Conservation (phyloP, 2,888 invertebrate species). For the Pammene aurita region DNA sequence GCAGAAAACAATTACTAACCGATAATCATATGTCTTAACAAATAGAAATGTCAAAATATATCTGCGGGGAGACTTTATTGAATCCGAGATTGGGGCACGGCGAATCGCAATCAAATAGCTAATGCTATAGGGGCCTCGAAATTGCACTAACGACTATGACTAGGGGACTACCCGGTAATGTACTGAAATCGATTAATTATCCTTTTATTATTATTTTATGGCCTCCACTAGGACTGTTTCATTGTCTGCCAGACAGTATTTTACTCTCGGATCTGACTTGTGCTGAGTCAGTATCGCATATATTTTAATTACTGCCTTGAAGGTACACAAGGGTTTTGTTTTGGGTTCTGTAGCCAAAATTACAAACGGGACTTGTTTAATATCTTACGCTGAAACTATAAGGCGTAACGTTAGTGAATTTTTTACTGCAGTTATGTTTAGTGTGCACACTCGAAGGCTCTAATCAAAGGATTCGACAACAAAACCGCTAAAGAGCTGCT, state of each 20-base stretch:
- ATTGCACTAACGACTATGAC: conserved; percentile 62
- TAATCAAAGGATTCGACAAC: too few relatives aligned
- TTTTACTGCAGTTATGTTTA: too few relatives aligned
- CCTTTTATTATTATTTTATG: conserved; percentile 81
- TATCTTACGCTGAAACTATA: too few relatives aligned
- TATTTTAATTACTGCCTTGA: conserved; percentile 16
- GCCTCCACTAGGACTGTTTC: conserved; percentile 50
- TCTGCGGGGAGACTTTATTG: conserved; percentile 72
- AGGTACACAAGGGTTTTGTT: neutral
- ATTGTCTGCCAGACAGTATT: conserved; percentile 50
- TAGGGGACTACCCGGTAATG: conserved; percentile 67
- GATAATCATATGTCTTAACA: conserved; percentile 76
- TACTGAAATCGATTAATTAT: conserved; percentile 81
- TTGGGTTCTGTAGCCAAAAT: neutral
- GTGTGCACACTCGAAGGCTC: too few relatives aligned
- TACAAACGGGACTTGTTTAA: too few relatives aligned
- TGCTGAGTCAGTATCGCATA: conserved; percentile 26
- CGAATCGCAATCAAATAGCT: conserved; percentile 70
- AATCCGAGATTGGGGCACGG: conserved; percentile 61
- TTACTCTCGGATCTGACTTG: conserved; percentile 35
- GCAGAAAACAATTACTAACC: conserved; percentile 66
- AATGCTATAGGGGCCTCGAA: conserved; percentile 62
- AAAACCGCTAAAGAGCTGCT: too few relatives aligned
- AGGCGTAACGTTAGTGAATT: too few relatives aligned
- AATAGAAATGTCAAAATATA: conserved; percentile 77